Evolutionary conservation across 2,113 vertebrate genomes (phyloP).

Genomic region (Murina feae): DNA sequence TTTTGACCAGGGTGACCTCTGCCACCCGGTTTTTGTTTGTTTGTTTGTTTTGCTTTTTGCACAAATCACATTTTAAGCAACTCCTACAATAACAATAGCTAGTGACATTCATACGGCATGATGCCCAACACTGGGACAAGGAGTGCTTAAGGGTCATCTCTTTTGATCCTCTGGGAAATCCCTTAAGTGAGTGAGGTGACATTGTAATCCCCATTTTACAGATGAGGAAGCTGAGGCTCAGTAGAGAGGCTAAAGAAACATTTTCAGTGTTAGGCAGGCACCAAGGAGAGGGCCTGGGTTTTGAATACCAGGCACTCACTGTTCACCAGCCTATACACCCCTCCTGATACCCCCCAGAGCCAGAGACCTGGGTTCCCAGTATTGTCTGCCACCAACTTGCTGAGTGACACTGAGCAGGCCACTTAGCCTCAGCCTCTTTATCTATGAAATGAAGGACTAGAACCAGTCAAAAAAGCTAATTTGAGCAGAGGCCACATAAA

Average conservation of each 20-base stretch:
- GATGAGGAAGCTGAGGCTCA: neutral
- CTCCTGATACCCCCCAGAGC: neutral
- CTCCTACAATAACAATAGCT: neutral
- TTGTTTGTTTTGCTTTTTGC: neutral
- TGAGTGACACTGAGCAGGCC: neutral
- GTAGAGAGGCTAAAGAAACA: neutral
- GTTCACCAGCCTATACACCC: accelerated
- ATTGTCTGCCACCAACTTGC: neutral
- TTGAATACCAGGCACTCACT: neutral
- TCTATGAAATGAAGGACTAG: neutral
- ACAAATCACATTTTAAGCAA: neutral
- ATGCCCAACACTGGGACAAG: too few species aligned
- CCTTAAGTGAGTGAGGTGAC: neutral
- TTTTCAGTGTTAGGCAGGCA: neutral
- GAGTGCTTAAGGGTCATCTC: neutral
- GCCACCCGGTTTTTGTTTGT: neutral
- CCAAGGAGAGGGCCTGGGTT: neutral
- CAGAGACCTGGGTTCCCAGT: neutral
- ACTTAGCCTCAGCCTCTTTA: neutral
- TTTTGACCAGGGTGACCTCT: neutral
- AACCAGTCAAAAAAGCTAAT: neutral
- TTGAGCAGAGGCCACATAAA: neutral
- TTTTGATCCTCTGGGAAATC: neutral
- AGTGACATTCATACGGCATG: too few species aligned
- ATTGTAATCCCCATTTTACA: neutral